These are phyloP conservation scores for Gorsachius goisagi DNA, from an alignment of 2,113 vertebrate genomes.

Conservation along the genomic window DNA sequence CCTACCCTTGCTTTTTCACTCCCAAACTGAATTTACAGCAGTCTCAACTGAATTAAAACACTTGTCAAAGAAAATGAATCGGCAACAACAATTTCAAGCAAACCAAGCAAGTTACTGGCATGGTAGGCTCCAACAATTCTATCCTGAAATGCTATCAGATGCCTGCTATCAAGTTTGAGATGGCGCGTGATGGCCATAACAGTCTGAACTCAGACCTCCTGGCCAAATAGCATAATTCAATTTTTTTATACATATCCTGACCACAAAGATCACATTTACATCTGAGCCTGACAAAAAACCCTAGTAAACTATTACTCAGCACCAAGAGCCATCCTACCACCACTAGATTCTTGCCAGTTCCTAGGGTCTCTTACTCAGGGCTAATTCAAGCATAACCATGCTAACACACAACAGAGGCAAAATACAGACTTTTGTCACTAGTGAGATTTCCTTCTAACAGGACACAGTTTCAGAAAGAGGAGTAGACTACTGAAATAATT, in stretches of 20 bases:
- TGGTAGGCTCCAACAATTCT: background rate
- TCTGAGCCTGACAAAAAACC: background rate
- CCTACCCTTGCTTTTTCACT: background rate
- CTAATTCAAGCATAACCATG: background rate
- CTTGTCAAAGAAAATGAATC: background rate
- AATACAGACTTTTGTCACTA: background rate
- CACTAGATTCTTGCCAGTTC: background rate
- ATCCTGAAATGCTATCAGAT: background rate
- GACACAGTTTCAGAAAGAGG: background rate
- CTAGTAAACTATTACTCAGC: background rate
- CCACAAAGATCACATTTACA: background rate
- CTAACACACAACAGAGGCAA: background rate
- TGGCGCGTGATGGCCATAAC: rapidly evolving
- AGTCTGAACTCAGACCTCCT: background rate
- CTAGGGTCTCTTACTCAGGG: background rate
- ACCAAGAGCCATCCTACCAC: background rate
- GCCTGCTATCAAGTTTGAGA: background rate
- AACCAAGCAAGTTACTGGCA: background rate
- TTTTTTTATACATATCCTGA: background rate
- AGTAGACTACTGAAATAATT: background rate
- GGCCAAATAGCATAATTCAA: background rate
- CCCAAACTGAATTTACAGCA: background rate
- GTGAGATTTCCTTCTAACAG: background rate
- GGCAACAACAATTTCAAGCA: background rate
- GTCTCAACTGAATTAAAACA: background rate